phyloP scores from a whole-genome alignment of 2,113 vertebrate species.

The Ailuropoda melanoleuca region DNA sequence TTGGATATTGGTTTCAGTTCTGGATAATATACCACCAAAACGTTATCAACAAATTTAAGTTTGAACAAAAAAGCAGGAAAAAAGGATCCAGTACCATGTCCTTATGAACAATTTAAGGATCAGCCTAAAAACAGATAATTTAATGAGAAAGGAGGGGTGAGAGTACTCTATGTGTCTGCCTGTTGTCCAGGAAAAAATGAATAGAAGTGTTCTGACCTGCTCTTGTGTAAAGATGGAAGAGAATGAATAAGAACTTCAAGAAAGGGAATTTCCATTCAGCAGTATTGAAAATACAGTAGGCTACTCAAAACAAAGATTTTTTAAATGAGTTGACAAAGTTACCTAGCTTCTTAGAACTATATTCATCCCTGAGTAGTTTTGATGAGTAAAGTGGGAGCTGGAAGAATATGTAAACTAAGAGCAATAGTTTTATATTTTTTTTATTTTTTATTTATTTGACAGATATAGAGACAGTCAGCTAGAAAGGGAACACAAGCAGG shows the following conservation, averaged over 20 bases:
- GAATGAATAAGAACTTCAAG: not conserved
- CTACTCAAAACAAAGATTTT: constrained; percentile 41
- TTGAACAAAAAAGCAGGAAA: not conserved
- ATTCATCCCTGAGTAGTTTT: constrained; percentile 32
- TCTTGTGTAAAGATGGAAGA: not conserved
- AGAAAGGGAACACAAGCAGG: too few relatives aligned
- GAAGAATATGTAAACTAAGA: constrained; percentile 47
- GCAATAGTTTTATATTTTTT: constrained; percentile 68
- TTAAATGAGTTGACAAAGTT: not conserved
- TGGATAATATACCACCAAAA: not conserved
- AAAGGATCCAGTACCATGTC: not conserved
- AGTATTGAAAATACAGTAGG: not conserved
- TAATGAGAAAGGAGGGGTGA: not conserved
- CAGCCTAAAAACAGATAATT: not conserved
- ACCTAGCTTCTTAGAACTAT: not conserved
- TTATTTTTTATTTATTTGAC: too few relatives aligned
- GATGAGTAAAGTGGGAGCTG: constrained; percentile 34
- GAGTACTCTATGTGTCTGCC: not conserved
- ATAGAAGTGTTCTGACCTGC: not conserved
- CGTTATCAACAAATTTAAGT: not conserved
- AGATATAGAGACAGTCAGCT: too few relatives aligned
- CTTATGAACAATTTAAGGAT: not conserved
- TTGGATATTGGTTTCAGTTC: not conserved
- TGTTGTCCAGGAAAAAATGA: not conserved
- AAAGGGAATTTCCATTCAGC: not conserved